phyloP scores from a whole-genome alignment of 2,113 vertebrate genomes.

The Epinephelus lanceolatus region DNA sequence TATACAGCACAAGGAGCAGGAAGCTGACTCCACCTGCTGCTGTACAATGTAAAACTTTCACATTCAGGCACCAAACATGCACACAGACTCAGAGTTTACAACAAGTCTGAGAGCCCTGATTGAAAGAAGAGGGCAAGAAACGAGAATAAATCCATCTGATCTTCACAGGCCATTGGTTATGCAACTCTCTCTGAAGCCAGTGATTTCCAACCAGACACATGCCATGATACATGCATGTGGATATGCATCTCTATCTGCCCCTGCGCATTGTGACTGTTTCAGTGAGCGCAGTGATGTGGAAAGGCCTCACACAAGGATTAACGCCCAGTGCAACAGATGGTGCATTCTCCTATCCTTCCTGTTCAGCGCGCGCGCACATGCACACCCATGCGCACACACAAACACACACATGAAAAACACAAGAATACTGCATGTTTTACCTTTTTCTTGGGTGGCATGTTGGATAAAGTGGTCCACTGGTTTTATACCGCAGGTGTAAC shows the following conservation, averaged over 20 bases:
- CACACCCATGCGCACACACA: conserved; percentile 15
- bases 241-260: conserved; percentile 44
- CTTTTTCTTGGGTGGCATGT: conserved; percentile 88
- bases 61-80: neutral
- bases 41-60: neutral
- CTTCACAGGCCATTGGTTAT: conserved; percentile 48
- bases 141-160: conserved; percentile 36
- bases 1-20: neutral
- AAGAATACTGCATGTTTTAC: conserved; percentile 58
- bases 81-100: neutral
- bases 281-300: conserved; percentile 66
- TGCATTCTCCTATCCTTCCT: conserved; percentile 69
- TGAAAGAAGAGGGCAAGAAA: neutral
- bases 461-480: conserved; percentile 28
- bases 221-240: conserved; percentile 47
- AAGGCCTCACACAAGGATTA: conserved; percentile 83
- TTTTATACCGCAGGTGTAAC: conserved; percentile 54
- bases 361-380: conserved; percentile 15
- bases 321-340: conserved; percentile 83
- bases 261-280: conserved; percentile 26
- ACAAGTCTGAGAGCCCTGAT: neutral
- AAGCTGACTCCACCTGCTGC: neutral
- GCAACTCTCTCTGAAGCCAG: conserved; percentile 44
- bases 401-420: neutral
- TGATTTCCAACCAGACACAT: conserved; percentile 37